Percentiles rank a stretch among this genome's conserved stretches.
Evolutionary conservation across 2,797 vertebrate genomes (phyloP).

Genomic region (Hybognathus amarus): DNA sequence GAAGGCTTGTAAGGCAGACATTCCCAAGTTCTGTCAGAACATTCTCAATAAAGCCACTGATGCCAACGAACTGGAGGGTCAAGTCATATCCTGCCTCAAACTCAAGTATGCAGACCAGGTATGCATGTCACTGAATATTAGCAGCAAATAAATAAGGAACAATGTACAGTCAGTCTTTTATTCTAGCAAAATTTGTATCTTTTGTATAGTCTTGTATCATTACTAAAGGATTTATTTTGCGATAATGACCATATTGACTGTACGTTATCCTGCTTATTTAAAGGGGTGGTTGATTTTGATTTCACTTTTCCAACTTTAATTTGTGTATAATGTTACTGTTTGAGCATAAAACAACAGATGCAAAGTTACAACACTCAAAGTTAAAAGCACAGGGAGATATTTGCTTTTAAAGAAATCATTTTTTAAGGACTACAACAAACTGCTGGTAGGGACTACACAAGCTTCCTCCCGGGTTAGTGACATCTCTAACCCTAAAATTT

Average conservation of each 20-base stretch:
- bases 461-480: too few species aligned
- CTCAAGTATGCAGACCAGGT: conserved; percentile 95
- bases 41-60: conserved; percentile 90
- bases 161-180: not conserved
- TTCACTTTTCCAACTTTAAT: too few species aligned
- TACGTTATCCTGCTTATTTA: not conserved
- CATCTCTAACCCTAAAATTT: too few species aligned
- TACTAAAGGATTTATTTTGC: not conserved
- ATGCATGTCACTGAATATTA: not conserved
- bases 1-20: conserved; percentile 96
- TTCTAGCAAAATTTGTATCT: not conserved
- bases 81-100: conserved; percentile 94
- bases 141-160: not conserved
- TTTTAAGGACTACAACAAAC: too few species aligned
- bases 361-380: too few species aligned
- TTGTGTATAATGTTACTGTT: too few species aligned
- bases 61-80: conserved; percentile 91
- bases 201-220: not conserved
- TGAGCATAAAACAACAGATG: too few species aligned
- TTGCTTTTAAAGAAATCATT: too few species aligned
- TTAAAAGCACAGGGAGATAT: too few species aligned
- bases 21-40: conserved; percentile 93
- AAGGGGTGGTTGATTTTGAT: too few species aligned
- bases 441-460: too few species aligned
- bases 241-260: not conserved